Evolutionary conservation across 2,888 invertebrate species (phyloP).

Genomic region (Stegophylla sp.): DNA sequence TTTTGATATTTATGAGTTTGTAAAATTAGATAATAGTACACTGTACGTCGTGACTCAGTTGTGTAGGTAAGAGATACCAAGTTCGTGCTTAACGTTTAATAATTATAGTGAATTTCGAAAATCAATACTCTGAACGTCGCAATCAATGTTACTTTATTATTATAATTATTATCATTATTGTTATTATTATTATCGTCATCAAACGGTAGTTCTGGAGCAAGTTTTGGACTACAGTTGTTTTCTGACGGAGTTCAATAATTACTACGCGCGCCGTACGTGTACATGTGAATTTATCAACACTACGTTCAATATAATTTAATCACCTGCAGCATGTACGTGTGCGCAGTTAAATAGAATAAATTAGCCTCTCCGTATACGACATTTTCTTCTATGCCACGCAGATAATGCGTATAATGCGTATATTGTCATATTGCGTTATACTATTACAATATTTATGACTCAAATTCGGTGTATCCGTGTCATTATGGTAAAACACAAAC

Average conservation of each 20-base stretch:
- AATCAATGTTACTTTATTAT: background rate
- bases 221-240: background rate
- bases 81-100: too few species aligned
- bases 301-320: conserved; percentile 4
- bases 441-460: background rate
- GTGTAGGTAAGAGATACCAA: too few species aligned
- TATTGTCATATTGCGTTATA: background rate
- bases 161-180: background rate
- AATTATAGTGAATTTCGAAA: too few species aligned
- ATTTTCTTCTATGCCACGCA: conserved; percentile 26
- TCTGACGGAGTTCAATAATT: background rate
- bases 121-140: background rate
- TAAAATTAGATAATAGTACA: too few species aligned
- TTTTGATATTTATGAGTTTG: too few species aligned
- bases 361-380: background rate
- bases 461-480: background rate
- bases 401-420: too few species aligned
- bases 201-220: background rate
- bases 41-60: too few species aligned
- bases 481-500: background rate
- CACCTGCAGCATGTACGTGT: background rate
- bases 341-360: conserved; percentile 23
- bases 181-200: background rate
- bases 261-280: background rate
- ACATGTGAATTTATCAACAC: background rate